Conservation (phyloP, 1,140 invertebrate species). For the Planococcus citri region DNA sequence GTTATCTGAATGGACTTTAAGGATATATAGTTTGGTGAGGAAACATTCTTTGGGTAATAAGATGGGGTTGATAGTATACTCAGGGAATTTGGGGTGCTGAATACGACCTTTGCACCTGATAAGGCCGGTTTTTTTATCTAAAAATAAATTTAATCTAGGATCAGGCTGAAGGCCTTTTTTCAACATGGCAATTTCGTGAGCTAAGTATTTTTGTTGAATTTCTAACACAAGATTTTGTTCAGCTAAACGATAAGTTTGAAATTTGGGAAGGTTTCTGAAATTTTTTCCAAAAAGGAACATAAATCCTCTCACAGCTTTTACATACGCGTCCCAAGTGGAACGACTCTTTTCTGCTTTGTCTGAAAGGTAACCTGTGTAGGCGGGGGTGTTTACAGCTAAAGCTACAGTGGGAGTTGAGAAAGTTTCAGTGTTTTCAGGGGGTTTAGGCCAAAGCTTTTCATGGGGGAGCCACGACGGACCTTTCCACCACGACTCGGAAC, state of each 20-base stretch:
- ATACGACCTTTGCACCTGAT: neutral
- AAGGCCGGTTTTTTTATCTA: neutral
- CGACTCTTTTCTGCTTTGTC: too few species aligned
- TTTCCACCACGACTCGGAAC: slow-evolving; percentile 23
- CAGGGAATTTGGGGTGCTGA: neutral
- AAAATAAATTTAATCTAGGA: neutral
- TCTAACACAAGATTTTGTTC: too few species aligned
- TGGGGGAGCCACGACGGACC: slow-evolving; percentile 21
- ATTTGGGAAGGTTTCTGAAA: too few species aligned
- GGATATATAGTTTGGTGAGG: neutral
- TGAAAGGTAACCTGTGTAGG: too few species aligned
- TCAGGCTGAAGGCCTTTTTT: too few species aligned
- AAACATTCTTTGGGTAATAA: neutral
- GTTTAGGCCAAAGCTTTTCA: neutral
- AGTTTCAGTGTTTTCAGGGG: neutral
- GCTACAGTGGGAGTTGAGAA: neutral
- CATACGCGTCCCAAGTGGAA: too few species aligned
- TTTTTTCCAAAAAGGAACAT: too few species aligned
- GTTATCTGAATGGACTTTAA: neutral
- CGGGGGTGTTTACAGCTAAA: too few species aligned
- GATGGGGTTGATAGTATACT: neutral
- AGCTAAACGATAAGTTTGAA: too few species aligned
- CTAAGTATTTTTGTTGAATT: too few species aligned
- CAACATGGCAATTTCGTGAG: too few species aligned
- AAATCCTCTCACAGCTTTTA: too few species aligned